Evolutionary conservation across 2,888 invertebrate species (phyloP).

Genomic region (Aleiodes alternator): DNA sequence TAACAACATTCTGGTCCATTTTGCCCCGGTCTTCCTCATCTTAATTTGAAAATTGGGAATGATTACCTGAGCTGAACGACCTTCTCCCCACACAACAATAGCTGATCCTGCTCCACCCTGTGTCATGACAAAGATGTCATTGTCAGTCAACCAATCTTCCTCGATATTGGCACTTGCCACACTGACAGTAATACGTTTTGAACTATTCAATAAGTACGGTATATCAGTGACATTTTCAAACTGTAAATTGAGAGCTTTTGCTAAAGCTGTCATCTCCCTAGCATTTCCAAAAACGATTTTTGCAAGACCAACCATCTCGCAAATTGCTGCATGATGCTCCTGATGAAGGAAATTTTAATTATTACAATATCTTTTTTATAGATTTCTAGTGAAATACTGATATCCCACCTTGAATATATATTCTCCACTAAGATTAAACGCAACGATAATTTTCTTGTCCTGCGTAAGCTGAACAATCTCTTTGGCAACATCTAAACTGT

Average conservation of each 20-base stretch:
- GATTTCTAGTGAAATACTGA: neutral
- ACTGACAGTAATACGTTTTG: constrained; percentile 66
- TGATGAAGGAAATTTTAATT: constrained; percentile 44
- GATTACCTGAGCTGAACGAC: constrained; percentile 64
- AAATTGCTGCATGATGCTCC: constrained; percentile 68
- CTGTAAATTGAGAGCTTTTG: constrained; percentile 64
- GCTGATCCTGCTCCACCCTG: constrained; percentile 68
- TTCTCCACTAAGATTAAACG: constrained; percentile 72
- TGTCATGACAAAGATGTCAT: constrained; percentile 69
- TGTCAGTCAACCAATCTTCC: constrained; percentile 65
- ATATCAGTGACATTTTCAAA: constrained; percentile 67
- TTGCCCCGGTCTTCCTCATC: no score
- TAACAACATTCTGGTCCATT: no score
- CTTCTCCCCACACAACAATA: constrained; percentile 70
- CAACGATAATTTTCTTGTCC: constrained; percentile 67
- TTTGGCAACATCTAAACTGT: constrained; percentile 70
- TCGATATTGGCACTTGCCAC: constrained; percentile 60
- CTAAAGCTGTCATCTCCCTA: constrained; percentile 68
- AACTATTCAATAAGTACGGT: constrained; percentile 68
- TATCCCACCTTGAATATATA: constrained; percentile 69
- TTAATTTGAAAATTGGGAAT: neutral
- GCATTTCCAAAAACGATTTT: constrained; percentile 71
- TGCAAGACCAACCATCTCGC: constrained; percentile 69
- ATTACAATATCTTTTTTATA: constrained; percentile 7
- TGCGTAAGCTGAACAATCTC: constrained; percentile 67